phyloP scores from a whole-genome alignment of 1,140 invertebrate species.

The Cepaea nemoralis region DNA sequence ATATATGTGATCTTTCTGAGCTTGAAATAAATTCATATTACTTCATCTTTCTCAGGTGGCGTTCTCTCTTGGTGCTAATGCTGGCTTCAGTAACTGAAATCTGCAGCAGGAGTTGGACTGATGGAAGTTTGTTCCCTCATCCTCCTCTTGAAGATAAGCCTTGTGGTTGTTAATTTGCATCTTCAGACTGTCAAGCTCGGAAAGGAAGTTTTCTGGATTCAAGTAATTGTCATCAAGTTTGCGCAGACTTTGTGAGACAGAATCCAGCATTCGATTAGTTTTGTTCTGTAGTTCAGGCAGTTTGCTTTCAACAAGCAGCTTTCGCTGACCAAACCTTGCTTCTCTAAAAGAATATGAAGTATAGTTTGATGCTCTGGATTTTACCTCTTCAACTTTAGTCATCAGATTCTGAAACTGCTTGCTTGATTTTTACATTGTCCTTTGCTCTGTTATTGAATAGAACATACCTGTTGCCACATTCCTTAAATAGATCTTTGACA shows the following conservation, averaged over 20 bases:
- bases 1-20: too few species aligned
- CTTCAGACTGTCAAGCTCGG: background rate
- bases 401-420: background rate
- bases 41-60: background rate
- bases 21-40: too few species aligned
- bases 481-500: background rate
- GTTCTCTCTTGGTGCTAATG: background rate
- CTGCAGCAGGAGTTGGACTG: background rate
- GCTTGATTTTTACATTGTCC: background rate
- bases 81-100: background rate
- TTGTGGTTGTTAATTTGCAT: background rate
- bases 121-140: constrained; percentile 5
- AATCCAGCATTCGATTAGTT: background rate
- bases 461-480: constrained; percentile 16
- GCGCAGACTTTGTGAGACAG: background rate
- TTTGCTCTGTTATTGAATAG: constrained; percentile 22
- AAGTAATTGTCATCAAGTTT: background rate
- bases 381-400: background rate
- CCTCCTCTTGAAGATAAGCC: background rate
- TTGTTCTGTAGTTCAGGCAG: background rate
- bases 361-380: background rate
- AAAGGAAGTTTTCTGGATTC: background rate
- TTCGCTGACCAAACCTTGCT: background rate
- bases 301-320: constrained; percentile 3
- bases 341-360: background rate